phyloP scores from a whole-genome alignment of 2,113 vertebrate species.

The Pungitius pungitius region DNA sequence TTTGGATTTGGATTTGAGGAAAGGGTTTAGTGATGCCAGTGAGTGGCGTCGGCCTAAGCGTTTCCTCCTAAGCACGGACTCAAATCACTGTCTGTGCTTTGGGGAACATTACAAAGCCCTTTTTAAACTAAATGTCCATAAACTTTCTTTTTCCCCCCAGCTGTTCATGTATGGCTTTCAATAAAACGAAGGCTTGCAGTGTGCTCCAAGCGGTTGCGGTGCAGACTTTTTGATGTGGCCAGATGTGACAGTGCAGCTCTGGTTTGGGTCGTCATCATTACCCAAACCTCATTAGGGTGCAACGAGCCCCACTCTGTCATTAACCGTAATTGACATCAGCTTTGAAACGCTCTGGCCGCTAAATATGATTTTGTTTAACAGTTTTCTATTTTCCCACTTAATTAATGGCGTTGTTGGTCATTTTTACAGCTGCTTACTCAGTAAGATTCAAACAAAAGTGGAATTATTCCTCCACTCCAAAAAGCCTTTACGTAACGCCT shows the following conservation, averaged over 20 bases:
- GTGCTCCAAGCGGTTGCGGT: constrained; percentile 20
- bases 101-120: constrained; percentile 9
- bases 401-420: constrained; percentile 73
- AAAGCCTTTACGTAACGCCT: constrained; percentile 2
- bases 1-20: constrained; percentile 58
- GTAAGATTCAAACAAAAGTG: constrained; percentile 4
- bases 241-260: constrained; percentile 48
- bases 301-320: constrained; percentile 64
- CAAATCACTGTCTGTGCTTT: constrained; percentile 47
- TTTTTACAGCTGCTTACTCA: constrained; percentile 57
- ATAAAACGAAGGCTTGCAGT: constrained; percentile 15
- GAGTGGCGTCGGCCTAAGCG: constrained; percentile 53
- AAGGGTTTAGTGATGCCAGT: constrained; percentile 37
- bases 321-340: constrained; percentile 67
- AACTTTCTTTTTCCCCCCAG: neutral
- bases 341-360: constrained; percentile 57
- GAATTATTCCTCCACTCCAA: constrained; percentile 36
- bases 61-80: constrained; percentile 53
- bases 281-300: constrained; percentile 65
- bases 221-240: constrained; percentile 58
- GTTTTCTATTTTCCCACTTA: constrained; percentile 60
- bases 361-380: constrained; percentile 67
- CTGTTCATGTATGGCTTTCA: constrained; percentile 11
- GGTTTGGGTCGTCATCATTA: constrained; percentile 67
- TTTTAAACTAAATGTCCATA: constrained; percentile 37